phyloP scores from a whole-genome alignment of 2,888 invertebrate species.

The Scotopteryx bipunctaria region DNA sequence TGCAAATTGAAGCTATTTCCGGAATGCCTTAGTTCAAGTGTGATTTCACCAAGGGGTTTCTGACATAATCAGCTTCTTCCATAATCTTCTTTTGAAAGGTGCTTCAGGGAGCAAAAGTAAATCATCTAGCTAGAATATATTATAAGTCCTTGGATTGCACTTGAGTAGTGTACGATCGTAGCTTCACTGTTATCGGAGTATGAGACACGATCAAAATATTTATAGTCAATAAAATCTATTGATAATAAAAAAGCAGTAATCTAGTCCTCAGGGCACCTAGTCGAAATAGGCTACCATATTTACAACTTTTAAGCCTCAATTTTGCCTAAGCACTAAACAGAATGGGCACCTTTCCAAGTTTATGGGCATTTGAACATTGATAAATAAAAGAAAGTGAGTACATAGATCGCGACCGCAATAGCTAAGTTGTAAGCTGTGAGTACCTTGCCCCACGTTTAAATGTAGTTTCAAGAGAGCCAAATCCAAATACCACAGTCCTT shows the following conservation, averaged over 20 bases:
- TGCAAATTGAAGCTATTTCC: conserved; percentile 6
- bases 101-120: too few relatives aligned
- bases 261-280: neutral
- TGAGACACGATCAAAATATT: conserved; percentile 23
- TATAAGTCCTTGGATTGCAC: too few relatives aligned
- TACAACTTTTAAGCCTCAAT: conserved; percentile 12
- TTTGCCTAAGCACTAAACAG: conserved; percentile 12
- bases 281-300: conserved; percentile 17
- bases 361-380: conserved; percentile 3
- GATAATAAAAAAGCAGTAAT: conserved; percentile 19
- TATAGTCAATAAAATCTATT: conserved; percentile 21
- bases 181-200: conserved; percentile 13
- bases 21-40: neutral
- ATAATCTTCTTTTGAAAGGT: conserved; percentile 3
- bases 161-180: neutral
- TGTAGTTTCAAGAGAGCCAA: conserved; percentile 3
- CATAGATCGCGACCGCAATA: neutral
- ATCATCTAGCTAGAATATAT: too few relatives aligned
- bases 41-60: neutral
- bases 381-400: conserved; percentile 2
- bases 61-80: conserved; percentile 2
- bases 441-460: conserved; percentile 1
- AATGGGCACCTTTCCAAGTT: conserved; percentile 5
- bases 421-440: too few relatives aligned
- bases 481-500: neutral